Evolutionary conservation across 2,797 vertebrate genomes (phyloP).

Genomic region (Gymnoscopelus braueri): DNA sequence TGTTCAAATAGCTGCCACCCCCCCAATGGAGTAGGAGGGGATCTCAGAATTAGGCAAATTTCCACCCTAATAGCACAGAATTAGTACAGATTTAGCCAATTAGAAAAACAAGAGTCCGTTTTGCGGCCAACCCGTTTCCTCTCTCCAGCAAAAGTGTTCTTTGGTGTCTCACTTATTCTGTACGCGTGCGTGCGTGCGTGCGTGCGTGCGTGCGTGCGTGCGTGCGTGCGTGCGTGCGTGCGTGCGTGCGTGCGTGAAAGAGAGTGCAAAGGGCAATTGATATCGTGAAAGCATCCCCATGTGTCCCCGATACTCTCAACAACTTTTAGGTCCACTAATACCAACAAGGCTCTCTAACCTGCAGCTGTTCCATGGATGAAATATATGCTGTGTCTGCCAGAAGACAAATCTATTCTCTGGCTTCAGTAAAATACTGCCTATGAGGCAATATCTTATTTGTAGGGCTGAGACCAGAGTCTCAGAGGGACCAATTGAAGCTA

Average conservation of each 20-base stretch:
- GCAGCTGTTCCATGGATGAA: conserved; percentile 73
- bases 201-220: conserved; percentile 12
- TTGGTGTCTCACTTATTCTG: conserved; percentile 18
- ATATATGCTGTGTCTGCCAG: conserved; percentile 77
- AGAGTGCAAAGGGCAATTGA: conserved; percentile 62
- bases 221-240: conserved; percentile 12
- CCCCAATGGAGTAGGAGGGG: neutral
- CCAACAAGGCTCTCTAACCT: conserved; percentile 71
- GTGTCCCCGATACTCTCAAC: conserved; percentile 63
- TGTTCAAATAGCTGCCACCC: conserved; percentile 18
- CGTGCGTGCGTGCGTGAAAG: conserved; percentile 4
- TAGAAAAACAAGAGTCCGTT: conserved; percentile 63
- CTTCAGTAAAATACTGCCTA: conserved; percentile 78
- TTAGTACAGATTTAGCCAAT: conserved; percentile 72
- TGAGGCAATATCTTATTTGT: conserved; percentile 80
- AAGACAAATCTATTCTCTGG: conserved; percentile 79
- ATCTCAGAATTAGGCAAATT: conserved; percentile 51
- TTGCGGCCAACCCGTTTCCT: conserved; percentile 58
- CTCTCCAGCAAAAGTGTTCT: conserved; percentile 21
- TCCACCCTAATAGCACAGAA: conserved; percentile 61
- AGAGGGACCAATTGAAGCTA: conserved; percentile 80
- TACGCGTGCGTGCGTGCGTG: conserved; percentile 42
- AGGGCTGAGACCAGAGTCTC: conserved; percentile 72
- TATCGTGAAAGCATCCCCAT: conserved; percentile 68
- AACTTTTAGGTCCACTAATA: conserved; percentile 74